Percentiles rank a stretch among this genome's conserved stretches.
phyloP scores from a whole-genome alignment of 2,888 invertebrate genomes.

The Liodrosophila aerea region DNA sequence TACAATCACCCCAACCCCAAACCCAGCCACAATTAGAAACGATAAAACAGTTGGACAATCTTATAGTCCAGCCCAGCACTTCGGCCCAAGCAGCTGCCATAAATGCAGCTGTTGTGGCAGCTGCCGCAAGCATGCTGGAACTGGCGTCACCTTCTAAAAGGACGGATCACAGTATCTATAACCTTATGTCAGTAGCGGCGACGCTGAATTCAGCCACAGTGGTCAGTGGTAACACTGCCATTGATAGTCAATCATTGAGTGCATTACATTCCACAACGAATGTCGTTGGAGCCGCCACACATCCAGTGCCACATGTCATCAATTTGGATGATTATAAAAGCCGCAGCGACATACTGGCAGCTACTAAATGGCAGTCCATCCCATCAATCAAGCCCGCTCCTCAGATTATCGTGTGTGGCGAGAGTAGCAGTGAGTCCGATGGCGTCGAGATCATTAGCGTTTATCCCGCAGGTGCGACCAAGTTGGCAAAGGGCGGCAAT shows the following conservation, averaged over 20 bases:
- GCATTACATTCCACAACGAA: slow-evolving; percentile 68
- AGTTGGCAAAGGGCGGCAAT: slow-evolving; percentile 10
- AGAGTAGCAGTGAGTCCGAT: slow-evolving; percentile 81
- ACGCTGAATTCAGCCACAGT: slow-evolving; percentile 12
- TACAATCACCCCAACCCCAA: not conserved
- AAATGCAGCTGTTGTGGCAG: slow-evolving; percentile 39
- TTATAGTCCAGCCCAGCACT: slow-evolving; percentile 53
- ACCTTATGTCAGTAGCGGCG: slow-evolving; percentile 61
- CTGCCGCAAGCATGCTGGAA: slow-evolving; percentile 52
- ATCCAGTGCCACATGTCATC: slow-evolving; percentile 76
- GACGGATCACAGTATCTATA: slow-evolving; percentile 80
- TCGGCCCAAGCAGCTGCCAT: slow-evolving; percentile 59
- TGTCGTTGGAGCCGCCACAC: slow-evolving; percentile 5
- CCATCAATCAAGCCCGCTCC: no score
- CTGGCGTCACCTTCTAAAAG: slow-evolving; percentile 73
- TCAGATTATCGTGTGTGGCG: slow-evolving; percentile 45
- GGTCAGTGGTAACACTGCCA: slow-evolving; percentile 7
- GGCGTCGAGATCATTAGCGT: slow-evolving; percentile 81
- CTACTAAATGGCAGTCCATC: slow-evolving; percentile 37
- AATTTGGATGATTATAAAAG: slow-evolving; percentile 81
- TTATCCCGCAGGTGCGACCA: slow-evolving; percentile 63
- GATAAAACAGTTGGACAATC: slow-evolving; percentile 33
- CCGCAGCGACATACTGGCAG: slow-evolving; percentile 78
- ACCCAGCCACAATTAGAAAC: slow-evolving; percentile 13
- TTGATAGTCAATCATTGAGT: slow-evolving; percentile 17